Evolutionary conservation across 2,113 vertebrate species (phyloP), one percentile per base, ranked within the genome.

Genomic region (Fregetta grallaria): DNA sequence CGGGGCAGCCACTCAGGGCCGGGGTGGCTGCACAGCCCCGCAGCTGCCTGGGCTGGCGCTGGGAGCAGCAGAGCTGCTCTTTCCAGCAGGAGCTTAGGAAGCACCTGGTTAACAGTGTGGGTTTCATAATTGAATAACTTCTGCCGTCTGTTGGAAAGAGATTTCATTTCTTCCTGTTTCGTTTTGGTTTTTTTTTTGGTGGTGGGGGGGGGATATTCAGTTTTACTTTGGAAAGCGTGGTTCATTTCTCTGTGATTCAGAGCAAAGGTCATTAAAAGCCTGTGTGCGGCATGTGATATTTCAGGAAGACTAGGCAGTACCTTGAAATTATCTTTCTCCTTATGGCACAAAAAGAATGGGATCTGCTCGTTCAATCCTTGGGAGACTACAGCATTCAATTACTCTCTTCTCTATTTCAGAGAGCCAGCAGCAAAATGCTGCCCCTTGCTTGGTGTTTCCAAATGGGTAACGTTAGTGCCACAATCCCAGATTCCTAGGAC

Each of bases 141-240:
- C 22, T 45, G 11, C 30, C 0, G 0, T 29, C 13, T 25, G 4
- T 32, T 65, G 44, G 18, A 78, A 82, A 80, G 7, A 52, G 34
- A 7, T 27, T 81, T 63, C 11, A 16, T 66, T 58, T 80, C 20
- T 53, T 61, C 18, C 30, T 3, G 1, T 5, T 11, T 50, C 10
- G 7, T 12, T 27, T 4, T 25, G 13, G 10, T 9, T 6, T 45
- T n/a, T 50, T 21, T 17, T 49, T 2, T 2, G 3, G 12, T n/a
- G n/a, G n/a, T n/a, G n/a, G 5, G 6, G 12, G 13, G 11, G 8
- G 4, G 3, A 26, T 40, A 36, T 6, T 65, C 11, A 19, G 11
- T 22, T 16, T 66, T 61, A 22, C 5, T 74, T 10, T 47, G 38
- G 53, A 66, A 66, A 91, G 22, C 45, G 34, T 13, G 29, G 32